These are phyloP conservation scores for Yponomeuta cagnagella DNA, from an alignment of 2,888 invertebrate genomes.

Conservation along the genomic window DNA sequence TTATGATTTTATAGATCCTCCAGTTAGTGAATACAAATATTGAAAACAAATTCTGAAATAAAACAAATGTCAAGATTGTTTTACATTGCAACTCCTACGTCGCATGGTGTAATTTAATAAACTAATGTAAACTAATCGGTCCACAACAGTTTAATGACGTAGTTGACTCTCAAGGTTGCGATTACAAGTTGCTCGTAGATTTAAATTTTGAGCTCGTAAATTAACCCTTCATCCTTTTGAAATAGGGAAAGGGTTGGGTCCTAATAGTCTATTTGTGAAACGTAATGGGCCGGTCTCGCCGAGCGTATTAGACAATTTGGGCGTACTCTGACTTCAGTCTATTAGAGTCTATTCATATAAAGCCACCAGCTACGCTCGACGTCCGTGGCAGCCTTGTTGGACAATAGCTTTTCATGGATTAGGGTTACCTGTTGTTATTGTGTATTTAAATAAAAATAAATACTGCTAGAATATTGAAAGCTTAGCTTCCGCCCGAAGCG, in stretches of 20 bases:
- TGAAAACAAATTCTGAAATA: too few species aligned
- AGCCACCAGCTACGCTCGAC: conserved; percentile 8
- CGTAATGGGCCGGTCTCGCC: conserved; percentile 67
- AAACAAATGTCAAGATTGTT: neutral
- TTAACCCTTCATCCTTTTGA: conserved; percentile 75
- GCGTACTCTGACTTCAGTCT: conserved; percentile 62
- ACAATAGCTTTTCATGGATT: neutral
- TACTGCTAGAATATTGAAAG: neutral
- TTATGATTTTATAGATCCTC: neutral
- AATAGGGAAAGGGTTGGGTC: conserved; percentile 73
- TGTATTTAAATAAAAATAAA: neutral
- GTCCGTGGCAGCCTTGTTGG: neutral
- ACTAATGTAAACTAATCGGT: neutral
- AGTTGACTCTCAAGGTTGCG: conserved; percentile 63
- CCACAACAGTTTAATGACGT: conserved; percentile 23
- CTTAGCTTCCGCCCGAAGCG: neutral
- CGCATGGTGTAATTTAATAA: conserved; percentile 11
- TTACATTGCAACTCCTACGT: too few species aligned
- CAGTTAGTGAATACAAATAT: neutral
- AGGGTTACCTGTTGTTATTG: neutral
- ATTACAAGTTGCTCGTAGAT: conserved; percentile 71
- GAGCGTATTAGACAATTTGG: conserved; percentile 67
- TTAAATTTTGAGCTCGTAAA: conserved; percentile 75
- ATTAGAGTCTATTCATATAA: conserved; percentile 27
- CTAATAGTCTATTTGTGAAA: conserved; percentile 74